Conservation (phyloP, 2,888 invertebrate genomes). For the Cephus pulcher region DNA sequence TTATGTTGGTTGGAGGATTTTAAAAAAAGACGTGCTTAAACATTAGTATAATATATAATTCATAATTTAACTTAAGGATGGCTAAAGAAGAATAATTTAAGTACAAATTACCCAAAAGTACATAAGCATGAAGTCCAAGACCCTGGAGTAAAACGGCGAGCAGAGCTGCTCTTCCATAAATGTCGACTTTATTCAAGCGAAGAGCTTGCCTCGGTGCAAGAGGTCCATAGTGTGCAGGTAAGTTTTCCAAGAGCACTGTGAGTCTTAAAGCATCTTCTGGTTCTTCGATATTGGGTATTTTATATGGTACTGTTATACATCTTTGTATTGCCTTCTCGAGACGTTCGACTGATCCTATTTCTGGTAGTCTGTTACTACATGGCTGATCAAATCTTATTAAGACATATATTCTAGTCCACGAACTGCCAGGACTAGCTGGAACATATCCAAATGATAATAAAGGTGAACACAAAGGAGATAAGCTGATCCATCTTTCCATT, state of each 20-base stretch:
- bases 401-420: slow-evolving; percentile 58
- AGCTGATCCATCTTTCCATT: slow-evolving; percentile 59
- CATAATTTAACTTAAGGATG: neutral
- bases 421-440: slow-evolving; percentile 55
- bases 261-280: slow-evolving; percentile 54
- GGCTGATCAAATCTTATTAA: slow-evolving; percentile 58
- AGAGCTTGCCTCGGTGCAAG: slow-evolving; percentile 58
- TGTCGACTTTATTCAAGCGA: slow-evolving; percentile 59
- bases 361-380: slow-evolving; percentile 38
- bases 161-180: slow-evolving; percentile 60
- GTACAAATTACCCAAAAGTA: slow-evolving; percentile 49
- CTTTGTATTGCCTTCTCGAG: slow-evolving; percentile 57
- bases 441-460: slow-evolving; percentile 57
- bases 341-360: slow-evolving; percentile 37
- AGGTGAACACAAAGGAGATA: slow-evolving; percentile 57
- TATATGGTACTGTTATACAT: slow-evolving; percentile 55
- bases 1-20: neutral
- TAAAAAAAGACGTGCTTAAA: neutral
- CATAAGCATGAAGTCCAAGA: slow-evolving; percentile 52
- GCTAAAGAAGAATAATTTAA: neutral
- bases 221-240: slow-evolving; percentile 58
- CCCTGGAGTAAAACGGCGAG: slow-evolving; percentile 55
- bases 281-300: slow-evolving; percentile 48
- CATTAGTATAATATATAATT: neutral
- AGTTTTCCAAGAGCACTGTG: slow-evolving; percentile 50